A percentile compares a stretch with the other conserved stretches of the same genome.
phyloP scores from a whole-genome alignment of 2,797 vertebrate species.

The Peromyscus eremicus region DNA sequence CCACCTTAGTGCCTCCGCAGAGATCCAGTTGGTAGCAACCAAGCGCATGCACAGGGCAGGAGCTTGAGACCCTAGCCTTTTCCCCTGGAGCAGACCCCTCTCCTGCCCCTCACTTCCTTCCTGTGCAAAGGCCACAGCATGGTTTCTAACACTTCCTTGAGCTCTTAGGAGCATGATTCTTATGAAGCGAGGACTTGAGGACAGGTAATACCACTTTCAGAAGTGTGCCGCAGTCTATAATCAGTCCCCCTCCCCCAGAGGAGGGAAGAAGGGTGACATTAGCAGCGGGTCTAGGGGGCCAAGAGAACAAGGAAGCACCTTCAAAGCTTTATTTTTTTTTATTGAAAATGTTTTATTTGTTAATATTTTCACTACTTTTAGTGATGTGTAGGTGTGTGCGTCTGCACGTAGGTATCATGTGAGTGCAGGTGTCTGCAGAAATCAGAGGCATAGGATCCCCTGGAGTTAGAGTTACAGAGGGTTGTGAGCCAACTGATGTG shows the following conservation, averaged over 20 bases:
- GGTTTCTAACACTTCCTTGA: neutral
- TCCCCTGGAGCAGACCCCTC: neutral
- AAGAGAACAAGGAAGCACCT: neutral
- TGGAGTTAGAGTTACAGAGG: neutral
- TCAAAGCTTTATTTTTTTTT: neutral
- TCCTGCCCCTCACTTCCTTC: neutral
- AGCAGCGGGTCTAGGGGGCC: neutral
- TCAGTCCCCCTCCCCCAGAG: neutral
- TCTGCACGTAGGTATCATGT: neutral
- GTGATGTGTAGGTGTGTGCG: neutral
- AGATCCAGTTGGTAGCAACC: neutral
- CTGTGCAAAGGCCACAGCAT: neutral
- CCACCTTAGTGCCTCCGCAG: neutral
- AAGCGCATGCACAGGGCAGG: neutral
- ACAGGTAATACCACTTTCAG: neutral
- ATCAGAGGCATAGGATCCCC: neutral
- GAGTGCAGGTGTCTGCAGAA: neutral
- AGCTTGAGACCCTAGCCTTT: neutral
- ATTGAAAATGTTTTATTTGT: neutral
- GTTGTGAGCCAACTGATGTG: neutral
- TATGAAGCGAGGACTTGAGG: neutral
- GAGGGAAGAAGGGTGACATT: neutral
- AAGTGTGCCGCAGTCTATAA: neutral
- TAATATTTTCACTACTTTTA: neutral
- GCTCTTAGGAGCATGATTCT: neutral